Base-by-base conservation (phyloP, 2,888 invertebrate genomes). In the Rhyacophila evoluta region DNA sequence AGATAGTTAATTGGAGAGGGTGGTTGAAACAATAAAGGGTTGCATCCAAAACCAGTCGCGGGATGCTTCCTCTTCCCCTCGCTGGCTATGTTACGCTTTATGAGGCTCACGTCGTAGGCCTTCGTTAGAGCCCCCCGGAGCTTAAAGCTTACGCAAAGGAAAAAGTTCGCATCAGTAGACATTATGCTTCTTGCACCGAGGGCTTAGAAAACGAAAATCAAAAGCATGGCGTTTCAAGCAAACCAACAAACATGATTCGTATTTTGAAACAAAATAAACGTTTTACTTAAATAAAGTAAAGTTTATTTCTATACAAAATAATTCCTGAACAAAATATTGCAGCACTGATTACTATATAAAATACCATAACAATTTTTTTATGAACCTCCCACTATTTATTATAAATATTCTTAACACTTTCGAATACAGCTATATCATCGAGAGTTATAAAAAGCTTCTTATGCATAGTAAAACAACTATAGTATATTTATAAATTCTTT, bases 1-100 rank as follows among this genome's bases (percentile, higher is more conserved):
- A 82, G 81, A 82, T 82, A 82, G 82, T 81, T 82, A 82, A 82
- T 82, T 82, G 82, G 79, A 39, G 77, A 71, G 79, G 80, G 78
- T 70, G 75, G 79, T 72, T 82, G 75, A 82, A 82, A 82, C 82
- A 82, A 82, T 82, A 82, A 82, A 81, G 82, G 82, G 80, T 82
- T 82, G 68, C 55, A 71, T 29, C 70, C 25, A 10, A 25, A 55
- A 55, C 55, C 55, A 55, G 55, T 55, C 55, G 55, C 55, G 55
- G 15, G 55, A 19, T 19, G 55, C 19, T 55, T 55, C 55, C 55
- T 15, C 55, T 25, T 10, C 25, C 55, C 55, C 19, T 25, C 55
- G 25, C 55, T 55, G 55, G 55, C 55, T 55, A 19, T 10, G 55
- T 55, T 55, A 55, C 55, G 55, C 55, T 55, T 55, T 55, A 55